These are phyloP conservation scores for Lycorma delicatula DNA, from an alignment of 1,140 invertebrate genomes.

Conservation along the genomic window DNA sequence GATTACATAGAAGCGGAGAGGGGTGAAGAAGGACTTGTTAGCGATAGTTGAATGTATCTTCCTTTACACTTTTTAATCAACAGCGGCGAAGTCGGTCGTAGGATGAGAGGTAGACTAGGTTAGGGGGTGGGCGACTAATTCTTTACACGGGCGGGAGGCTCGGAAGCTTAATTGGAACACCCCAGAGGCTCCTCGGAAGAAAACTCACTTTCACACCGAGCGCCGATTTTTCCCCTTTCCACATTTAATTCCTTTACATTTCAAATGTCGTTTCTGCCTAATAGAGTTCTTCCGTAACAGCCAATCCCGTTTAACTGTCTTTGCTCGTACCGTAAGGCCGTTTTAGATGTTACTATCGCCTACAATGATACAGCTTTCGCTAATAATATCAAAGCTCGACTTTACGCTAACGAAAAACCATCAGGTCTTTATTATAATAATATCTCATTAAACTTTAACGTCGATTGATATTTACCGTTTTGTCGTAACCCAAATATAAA, in stretches of 20 bases:
- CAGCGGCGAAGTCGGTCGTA: not conserved
- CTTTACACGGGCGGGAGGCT: not conserved
- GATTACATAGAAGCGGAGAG: not conserved
- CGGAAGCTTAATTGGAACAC: slow-evolving; percentile 28
- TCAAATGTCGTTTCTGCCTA: slow-evolving; percentile 4
- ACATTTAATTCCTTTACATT: slow-evolving; percentile 1
- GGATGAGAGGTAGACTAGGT: not conserved
- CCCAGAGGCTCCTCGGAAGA: slow-evolving; percentile 28
- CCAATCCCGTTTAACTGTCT: too few relatives aligned
- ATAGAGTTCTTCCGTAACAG: too few relatives aligned
- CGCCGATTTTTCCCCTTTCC: slow-evolving; percentile 20
- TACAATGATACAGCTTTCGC: too few relatives aligned
- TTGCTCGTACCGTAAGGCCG: too few relatives aligned
- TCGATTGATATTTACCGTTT: too few relatives aligned
- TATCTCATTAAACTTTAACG: too few relatives aligned
- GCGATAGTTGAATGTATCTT: slow-evolving; percentile 4
- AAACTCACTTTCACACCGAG: slow-evolving; percentile 31
- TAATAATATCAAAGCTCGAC: too few relatives aligned
- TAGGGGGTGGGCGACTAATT: not conserved
- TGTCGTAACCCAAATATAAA: too few relatives aligned
- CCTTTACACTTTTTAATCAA: slow-evolving; percentile 4
- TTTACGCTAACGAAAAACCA: too few relatives aligned
- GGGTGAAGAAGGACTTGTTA: not conserved
- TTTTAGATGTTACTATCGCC: too few relatives aligned
- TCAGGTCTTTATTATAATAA: too few relatives aligned